Evolutionary conservation across 2,888 invertebrate genomes (phyloP), one percentile per base, ranked within the genome.

Genomic region (Eueremaeus valkanovi): DNA sequence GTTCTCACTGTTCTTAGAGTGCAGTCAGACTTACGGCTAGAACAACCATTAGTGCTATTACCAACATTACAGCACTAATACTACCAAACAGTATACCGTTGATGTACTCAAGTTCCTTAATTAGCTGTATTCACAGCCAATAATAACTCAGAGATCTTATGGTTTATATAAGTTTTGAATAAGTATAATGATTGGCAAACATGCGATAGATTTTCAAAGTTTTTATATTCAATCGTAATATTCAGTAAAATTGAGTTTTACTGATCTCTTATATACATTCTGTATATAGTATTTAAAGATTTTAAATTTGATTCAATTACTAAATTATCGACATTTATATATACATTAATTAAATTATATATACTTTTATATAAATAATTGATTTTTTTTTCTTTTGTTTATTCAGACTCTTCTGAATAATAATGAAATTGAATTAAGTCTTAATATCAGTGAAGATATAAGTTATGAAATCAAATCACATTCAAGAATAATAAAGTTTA

Each of bases 401-500:
- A 70, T 42, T 70, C 3, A 11, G 31, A 27, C n/a, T 29, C 27
- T 70, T 42, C 11, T 18, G 27, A 18, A 40, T 36, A 29, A 11
- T 8, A 21, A n/a, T 33, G 33, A 68, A 42, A 40, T 45, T 29
- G 29, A 70, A 70, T 29, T 29, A 40, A 42, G 5, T 29, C 2
- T 36, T 29, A 70, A 40, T 42, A 68, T 45, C 27, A 18, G 45
- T 33, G 21, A 70, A 70, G 70, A 31, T 29, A 27, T 42, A 49
- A 70, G 42, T 70, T 58, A 58, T 16, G 29, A 29, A 70, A 70
- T 70, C 40, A 49, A 70, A 70, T 70, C 70, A 70, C 13, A 70
- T 40, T 45, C 29, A 40, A 21, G 42, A 31, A 70, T 42, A 29
- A 42, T n/a, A 45, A n/a, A 11, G 21, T 68, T 21, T 11, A 40